Base-by-base conservation (phyloP, 2,113 vertebrate species). In the Psettodes erumei region DNA sequence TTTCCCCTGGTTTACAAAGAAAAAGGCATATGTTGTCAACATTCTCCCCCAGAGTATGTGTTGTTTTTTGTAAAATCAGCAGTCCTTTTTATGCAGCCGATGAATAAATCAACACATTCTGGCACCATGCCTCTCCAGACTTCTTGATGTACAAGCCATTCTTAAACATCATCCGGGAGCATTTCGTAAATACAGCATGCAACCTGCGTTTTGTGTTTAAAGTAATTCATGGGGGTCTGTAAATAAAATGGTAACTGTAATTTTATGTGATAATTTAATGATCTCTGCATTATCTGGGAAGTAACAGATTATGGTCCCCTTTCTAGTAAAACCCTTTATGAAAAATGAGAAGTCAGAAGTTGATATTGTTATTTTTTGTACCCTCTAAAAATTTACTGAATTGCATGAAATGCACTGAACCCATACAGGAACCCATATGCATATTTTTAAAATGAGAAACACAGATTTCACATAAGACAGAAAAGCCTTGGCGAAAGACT, bases 1-100 rank as follows among this genome's bases (percentile, higher is more conserved):
- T 67, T n/a, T n/a, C n/a, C n/a, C 16, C 19, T 51, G 51, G 63
- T 80, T 77, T 77, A 67, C 30, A n/a, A 62, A 51, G 10, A 28
- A 74, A 30, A 47, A 56, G 40, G 61, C 47, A 64, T 42, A 72
- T 61, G 23, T 37, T 79, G 71, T 75, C 71, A 77, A 68, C 65
- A 78, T 4, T 54, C 68, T 79, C 21, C 56, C 25, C 8, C 64
- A 51, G 33, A 63, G 19, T 18, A 11, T 48, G 5, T n/a, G n/a
- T n/a, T 63, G 27, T 76, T 74, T 58, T 47, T 15, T 48, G 25
- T 78, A 38, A 78, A 79, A 59, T 71, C 48, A 66, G 64, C 64
- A 18, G 23, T 74, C 4, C 60, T 40, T 77, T 35, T 74, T 55
- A 25, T 16, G 35, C 21, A 32, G 3, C 6, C 1, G 5, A 54